phyloP scores from a whole-genome alignment of 2,113 vertebrate species.

The Hipposideros armiger region DNA sequence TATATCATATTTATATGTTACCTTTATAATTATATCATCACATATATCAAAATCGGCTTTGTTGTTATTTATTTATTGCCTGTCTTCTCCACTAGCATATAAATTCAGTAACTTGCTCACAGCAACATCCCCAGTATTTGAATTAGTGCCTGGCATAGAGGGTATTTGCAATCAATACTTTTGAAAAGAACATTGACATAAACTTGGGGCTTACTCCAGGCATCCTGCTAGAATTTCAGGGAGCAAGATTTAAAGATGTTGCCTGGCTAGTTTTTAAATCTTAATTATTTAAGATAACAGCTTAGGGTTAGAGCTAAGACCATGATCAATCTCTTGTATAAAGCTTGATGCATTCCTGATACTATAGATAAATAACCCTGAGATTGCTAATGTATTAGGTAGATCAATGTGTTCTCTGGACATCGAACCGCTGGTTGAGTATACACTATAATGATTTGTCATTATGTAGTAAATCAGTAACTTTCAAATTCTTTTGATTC shows the following conservation, averaged over 20 bases:
- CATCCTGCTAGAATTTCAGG: background rate
- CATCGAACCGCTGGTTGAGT: background rate
- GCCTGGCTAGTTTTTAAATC: background rate
- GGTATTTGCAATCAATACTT: background rate
- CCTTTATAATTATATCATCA: background rate
- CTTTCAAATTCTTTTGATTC: background rate
- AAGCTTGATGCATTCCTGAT: background rate
- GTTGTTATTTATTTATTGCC: background rate
- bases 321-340: background rate
- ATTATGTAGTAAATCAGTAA: background rate
- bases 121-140: background rate
- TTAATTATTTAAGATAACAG: background rate
- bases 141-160: background rate
- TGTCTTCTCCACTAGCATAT: background rate
- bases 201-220: background rate
- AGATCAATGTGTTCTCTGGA: background rate
- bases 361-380: background rate
- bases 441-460: background rate
- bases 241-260: background rate
- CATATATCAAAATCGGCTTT: background rate
- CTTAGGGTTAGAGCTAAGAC: background rate
- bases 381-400: background rate
- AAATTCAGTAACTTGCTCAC: background rate
- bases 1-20: background rate
- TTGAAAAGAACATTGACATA: background rate